A percentile compares a stretch with the other conserved stretches of the same genome.
Evolutionary conservation across 2,888 invertebrate genomes (phyloP).

Genomic region (Xanthostigma xanthostigma): DNA sequence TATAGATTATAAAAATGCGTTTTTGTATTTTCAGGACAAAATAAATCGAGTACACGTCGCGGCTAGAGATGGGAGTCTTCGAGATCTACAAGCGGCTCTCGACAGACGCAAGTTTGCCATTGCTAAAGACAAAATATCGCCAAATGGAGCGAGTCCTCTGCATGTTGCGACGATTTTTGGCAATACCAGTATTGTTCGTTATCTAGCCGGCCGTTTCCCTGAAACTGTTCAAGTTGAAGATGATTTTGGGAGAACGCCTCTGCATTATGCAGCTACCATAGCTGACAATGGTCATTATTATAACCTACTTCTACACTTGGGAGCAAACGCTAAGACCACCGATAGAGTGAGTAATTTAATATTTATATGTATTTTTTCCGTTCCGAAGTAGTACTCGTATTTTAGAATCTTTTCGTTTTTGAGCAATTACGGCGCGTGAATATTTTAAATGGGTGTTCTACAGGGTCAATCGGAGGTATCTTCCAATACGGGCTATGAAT

Average conservation of each 20-base stretch:
- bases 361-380: no score
- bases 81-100: conserved; percentile 70
- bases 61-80: conserved; percentile 67
- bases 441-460: no score
- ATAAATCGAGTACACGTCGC: conserved; percentile 79
- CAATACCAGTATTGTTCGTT: conserved; percentile 60
- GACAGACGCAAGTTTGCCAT: conserved; percentile 84
- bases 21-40: conserved; percentile 48
- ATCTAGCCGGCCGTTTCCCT: conserved; percentile 63
- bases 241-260: conserved; percentile 66
- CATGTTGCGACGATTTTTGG: conserved; percentile 78
- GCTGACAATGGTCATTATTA: conserved; percentile 80
- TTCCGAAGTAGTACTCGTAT: no score
- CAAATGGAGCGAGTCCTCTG: conserved; percentile 70
- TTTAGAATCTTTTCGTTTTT: no score
- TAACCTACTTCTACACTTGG: conserved; percentile 69
- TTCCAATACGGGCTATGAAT: no score
- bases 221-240: conserved; percentile 67
- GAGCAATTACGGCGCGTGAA: no score
- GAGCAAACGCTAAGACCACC: conserved; percentile 64
- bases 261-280: conserved; percentile 76
- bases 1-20: neutral
- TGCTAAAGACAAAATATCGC: conserved; percentile 70
- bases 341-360: conserved; percentile 54
- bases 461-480: no score